phyloP scores from a whole-genome alignment of 2,888 invertebrate species.

The Ichneumoninae sp. region DNA sequence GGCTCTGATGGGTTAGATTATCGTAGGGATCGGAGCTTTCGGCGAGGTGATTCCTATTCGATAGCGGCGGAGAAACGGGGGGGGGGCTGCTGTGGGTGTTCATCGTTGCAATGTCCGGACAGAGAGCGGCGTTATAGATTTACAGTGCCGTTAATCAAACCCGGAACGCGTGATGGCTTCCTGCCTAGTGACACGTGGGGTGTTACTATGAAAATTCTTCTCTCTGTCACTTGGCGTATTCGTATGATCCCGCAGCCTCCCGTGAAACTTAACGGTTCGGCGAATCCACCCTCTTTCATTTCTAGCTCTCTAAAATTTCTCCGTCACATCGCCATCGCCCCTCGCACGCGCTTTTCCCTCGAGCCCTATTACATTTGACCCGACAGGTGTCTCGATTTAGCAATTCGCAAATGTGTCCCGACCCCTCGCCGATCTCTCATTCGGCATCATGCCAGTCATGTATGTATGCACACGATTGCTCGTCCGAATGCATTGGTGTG shows the following conservation, averaged over 20 bases:
- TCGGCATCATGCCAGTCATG: background rate
- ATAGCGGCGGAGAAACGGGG: constrained; percentile 12
- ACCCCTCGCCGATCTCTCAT: constrained; percentile 29
- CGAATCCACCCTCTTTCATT: constrained; percentile 79
- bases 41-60: constrained; percentile 38
- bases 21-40: constrained; percentile 42
- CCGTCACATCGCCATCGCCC: constrained; percentile 3
- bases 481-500: constrained; percentile 32
- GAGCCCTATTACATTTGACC: constrained; percentile 79
- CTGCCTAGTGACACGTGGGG: constrained; percentile 81
- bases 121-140: constrained; percentile 30
- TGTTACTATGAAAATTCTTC: constrained; percentile 73
- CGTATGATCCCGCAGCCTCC: constrained; percentile 69
- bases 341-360: constrained; percentile 22
- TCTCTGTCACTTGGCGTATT: constrained; percentile 73
- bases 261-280: constrained; percentile 72
- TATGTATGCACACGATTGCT: constrained; percentile 1
- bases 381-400: constrained; percentile 78
- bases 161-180: constrained; percentile 81
- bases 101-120: background rate
- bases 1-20: constrained; percentile 58
- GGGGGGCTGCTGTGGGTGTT: background rate
- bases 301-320: constrained; percentile 57
- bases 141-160: constrained; percentile 77
- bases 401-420: constrained; percentile 68